Evolutionary conservation across 2,797 vertebrate genomes (phyloP), one percentile per base, ranked within the genome.

Genomic region (Gambusia yucatana): DNA sequence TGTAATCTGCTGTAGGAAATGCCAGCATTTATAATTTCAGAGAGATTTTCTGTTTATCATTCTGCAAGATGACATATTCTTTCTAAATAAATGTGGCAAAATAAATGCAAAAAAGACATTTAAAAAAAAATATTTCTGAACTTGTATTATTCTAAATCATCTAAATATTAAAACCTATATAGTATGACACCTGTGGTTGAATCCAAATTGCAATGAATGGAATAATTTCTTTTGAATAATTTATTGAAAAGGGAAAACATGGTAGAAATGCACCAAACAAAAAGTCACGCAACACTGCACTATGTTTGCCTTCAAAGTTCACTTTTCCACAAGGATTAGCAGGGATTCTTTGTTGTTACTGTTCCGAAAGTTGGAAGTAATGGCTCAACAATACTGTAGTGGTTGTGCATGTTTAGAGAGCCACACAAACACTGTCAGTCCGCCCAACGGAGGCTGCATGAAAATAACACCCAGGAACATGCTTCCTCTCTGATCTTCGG

Each of bases 381-480:
- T 13, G 65, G 59, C 17, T 57, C 57, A 75, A 81, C 70, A 70
- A 78, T 72, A 73, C 78, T 39, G 67, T 81, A 85, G 74, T 76
- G 82, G 79, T 47, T 86, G 63, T 72, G 69, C 55, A 55, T 86
- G 88, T 91, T 89, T 88, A 87, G 78, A 25, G 76, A 69, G 79
- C 77, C 70, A 79, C 84, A 82, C 83, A 88, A 89, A 87, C 77
- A 90, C 76, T 79, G 78, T 79, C 61, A 73, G 83, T 55, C 76
- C 3, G 70, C 72, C 75, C 61, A 75, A 50, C 81, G 75, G 63
- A 86, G 57, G 73, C 41, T 65, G 77, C 65, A 79, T 65, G 67
- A 44, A 86, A 80, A 81, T 81, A 41, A 41, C 61, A 72, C 16
- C 76, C 80, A 75, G 39, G 77, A 75, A 71, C 73, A 78, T 14